phyloP scores from a whole-genome alignment of 2,797 vertebrate species.

The Macropodus opercularis region DNA sequence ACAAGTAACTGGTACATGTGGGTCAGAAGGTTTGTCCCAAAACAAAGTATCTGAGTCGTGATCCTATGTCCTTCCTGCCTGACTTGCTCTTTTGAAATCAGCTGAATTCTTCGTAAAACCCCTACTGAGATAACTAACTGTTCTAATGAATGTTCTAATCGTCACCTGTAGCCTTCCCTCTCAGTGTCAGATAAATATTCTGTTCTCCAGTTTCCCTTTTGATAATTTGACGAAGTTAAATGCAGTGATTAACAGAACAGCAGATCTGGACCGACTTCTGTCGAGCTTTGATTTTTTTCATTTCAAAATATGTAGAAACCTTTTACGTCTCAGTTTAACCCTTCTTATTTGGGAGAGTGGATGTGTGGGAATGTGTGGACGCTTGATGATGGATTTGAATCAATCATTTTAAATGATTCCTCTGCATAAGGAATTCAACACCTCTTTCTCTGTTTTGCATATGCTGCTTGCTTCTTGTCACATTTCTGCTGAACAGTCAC shows the following conservation, averaged over 20 bases:
- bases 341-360: neutral
- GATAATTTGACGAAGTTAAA: conserved; percentile 37
- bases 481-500: neutral
- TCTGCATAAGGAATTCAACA: no score
- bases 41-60: conserved; percentile 6
- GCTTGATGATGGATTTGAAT: neutral
- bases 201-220: conserved; percentile 19
- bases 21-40: neutral
- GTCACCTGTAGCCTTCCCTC: neutral
- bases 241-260: conserved; percentile 37
- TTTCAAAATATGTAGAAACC: neutral
- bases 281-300: neutral
- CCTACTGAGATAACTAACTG: neutral
- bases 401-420: no score
- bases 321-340: neutral
- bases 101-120: no score
- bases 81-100: neutral
- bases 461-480: neutral
- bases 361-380: neutral
- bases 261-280: neutral
- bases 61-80: neutral
- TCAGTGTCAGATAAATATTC: neutral
- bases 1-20: no score
- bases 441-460: neutral
- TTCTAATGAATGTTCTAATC: neutral